Evolutionary conservation across 2,888 invertebrate species (phyloP).

Genomic region (Capitulum mitella): DNA sequence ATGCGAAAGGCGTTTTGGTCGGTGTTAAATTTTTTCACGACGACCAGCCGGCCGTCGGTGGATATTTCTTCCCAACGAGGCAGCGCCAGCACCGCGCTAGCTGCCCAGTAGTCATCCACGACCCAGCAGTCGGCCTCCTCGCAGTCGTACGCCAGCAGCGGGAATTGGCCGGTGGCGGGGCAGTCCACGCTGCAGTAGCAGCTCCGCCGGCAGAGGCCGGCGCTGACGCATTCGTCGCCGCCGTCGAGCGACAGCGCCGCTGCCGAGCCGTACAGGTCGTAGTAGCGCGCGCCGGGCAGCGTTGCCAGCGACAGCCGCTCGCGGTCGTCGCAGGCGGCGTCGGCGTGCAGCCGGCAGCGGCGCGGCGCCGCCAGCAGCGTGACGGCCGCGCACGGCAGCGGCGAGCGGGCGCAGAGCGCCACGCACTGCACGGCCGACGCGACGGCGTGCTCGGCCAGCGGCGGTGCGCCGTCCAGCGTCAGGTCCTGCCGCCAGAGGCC

Average conservation of each 20-base stretch:
- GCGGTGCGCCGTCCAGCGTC: not conserved
- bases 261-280: not conserved
- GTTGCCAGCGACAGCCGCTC: not conserved
- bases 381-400: not conserved
- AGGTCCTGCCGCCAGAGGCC: not conserved
- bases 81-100: not conserved
- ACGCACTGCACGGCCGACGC: not conserved
- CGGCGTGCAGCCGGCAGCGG: not conserved
- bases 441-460: not conserved
- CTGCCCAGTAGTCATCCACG: not conserved
- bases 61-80: not conserved
- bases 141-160: not conserved
- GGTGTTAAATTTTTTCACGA: not conserved
- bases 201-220: not conserved
- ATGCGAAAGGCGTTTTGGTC: not conserved
- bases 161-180: not conserved
- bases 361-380: not conserved
- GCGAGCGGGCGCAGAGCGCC: no score
- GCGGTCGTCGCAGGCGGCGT: not conserved
- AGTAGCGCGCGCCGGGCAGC: constrained; percentile 7
- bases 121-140: not conserved
- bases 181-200: not conserved
- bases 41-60: not conserved
- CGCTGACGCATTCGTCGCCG: not conserved
- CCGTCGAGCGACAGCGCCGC: not conserved